A percentile compares a stretch with the other conserved stretches of the same genome.
These are phyloP conservation scores for Odontamblyopus rebecca DNA, from an alignment of 2,797 vertebrate genomes.

Conservation along the genomic window DNA sequence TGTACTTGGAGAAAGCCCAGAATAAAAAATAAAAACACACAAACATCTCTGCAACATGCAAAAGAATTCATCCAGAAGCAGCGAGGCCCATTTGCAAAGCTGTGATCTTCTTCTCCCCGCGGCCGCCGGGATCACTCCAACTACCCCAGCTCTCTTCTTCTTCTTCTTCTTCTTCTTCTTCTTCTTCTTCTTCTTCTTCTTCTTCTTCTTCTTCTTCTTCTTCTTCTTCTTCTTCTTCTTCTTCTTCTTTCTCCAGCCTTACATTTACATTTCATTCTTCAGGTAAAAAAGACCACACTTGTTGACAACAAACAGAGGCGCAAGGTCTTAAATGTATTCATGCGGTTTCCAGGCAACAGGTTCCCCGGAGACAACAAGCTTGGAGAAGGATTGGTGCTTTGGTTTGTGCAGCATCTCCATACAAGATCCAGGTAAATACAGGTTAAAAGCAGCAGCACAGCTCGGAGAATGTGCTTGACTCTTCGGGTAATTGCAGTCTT, in stretches of 20 bases:
- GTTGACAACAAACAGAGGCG: conserved; percentile 24
- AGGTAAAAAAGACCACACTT: conserved; percentile 16
- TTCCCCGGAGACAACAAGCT: conserved; percentile 36
- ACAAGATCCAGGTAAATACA: conserved; percentile 20
- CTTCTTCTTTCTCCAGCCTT: not conserved
- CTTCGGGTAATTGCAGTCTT: conserved; percentile 47
- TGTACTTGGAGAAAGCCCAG: too few species aligned
- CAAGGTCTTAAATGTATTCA: conserved; percentile 31
- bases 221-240: not conserved
- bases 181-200: not conserved
- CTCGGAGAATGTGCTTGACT: conserved; percentile 37
- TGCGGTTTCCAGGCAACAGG: conserved; percentile 56
- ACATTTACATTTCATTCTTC: conserved; percentile 10
- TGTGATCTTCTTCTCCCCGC: not conserved
- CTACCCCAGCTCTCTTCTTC: not conserved
- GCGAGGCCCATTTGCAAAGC: conserved; percentile 24
- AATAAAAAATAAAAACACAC: too few species aligned
- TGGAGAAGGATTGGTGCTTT: conserved; percentile 18
- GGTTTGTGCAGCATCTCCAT: conserved; percentile 10
- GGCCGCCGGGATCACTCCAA: not conserved
- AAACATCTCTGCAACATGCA: not conserved
- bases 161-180: not conserved
- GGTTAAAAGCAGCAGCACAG: conserved; percentile 34
- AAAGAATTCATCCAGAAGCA: not conserved
- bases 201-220: not conserved